Evolutionary conservation across 2,888 invertebrate species (phyloP).

Genomic region (Netelia inedita): DNA sequence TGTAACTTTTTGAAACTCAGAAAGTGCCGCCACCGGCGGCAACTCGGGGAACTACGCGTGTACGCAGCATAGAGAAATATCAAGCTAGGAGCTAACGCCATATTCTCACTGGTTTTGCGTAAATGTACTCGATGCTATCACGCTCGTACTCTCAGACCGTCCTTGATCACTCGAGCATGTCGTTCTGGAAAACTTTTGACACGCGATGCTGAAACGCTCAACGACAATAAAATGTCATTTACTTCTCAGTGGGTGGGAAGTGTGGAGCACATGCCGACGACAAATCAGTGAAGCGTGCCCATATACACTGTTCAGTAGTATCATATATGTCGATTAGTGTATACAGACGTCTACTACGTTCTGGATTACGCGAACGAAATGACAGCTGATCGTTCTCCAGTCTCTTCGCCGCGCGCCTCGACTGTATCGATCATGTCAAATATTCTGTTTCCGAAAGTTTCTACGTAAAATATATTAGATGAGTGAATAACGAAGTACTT

Average conservation of each 20-base stretch:
- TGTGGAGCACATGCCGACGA: constrained; percentile 30
- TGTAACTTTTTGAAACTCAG: too few relatives aligned
- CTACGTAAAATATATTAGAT: not conserved
- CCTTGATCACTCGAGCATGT: constrained; percentile 52
- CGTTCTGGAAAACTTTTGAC: constrained; percentile 44
- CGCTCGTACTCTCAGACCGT: constrained; percentile 37
- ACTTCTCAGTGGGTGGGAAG: constrained; percentile 34
- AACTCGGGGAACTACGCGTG: too few relatives aligned
- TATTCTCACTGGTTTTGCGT: too few relatives aligned
- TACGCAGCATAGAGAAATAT: too few relatives aligned
- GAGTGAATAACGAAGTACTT: not conserved
- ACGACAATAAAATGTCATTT: constrained; percentile 50
- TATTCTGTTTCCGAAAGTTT: not conserved
- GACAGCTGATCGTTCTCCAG: constrained; percentile 15
- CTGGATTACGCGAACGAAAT: constrained; percentile 35
- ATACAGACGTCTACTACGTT: not conserved
- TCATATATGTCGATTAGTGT: not conserved
- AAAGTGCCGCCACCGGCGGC: too few relatives aligned
- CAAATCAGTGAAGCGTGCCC: constrained; percentile 15
- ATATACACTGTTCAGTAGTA: not conserved
- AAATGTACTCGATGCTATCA: constrained; percentile 53
- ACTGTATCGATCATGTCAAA: constrained; percentile 14
- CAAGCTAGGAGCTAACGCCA: too few relatives aligned
- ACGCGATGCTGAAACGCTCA: constrained; percentile 44
- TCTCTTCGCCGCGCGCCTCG: not conserved